phyloP scores from a whole-genome alignment of 2,113 vertebrate genomes.

The Anas platyrhynchos region DNA sequence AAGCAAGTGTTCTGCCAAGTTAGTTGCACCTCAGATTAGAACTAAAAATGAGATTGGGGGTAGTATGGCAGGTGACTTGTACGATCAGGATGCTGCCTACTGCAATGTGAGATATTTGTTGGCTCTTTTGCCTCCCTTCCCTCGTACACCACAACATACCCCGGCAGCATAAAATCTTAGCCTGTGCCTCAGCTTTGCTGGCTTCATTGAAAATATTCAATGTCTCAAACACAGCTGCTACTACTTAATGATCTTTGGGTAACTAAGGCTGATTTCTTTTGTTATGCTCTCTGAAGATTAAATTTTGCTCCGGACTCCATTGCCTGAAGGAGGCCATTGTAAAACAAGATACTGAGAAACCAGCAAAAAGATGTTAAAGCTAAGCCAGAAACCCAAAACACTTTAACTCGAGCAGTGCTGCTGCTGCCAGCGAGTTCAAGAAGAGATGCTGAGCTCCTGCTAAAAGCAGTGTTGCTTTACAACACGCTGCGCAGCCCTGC shows the following conservation, averaged over 20 bases:
- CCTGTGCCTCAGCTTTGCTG: slow-evolving; percentile 8
- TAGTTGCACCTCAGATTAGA: neutral
- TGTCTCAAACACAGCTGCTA: slow-evolving; percentile 51
- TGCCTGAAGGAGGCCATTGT: slow-evolving; percentile 59
- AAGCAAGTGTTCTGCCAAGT: neutral
- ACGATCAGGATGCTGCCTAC: neutral
- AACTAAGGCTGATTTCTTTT: slow-evolving; percentile 56
- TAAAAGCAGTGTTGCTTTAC: neutral
- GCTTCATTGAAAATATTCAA: slow-evolving; percentile 17
- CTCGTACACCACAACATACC: neutral
- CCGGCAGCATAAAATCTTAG: neutral
- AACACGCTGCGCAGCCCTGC: neutral
- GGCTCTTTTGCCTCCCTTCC: neutral
- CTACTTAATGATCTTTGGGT: slow-evolving; percentile 55
- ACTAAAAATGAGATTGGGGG: neutral
- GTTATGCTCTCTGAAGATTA: slow-evolving; percentile 52
- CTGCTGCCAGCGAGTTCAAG: neutral
- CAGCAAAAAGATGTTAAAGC: slow-evolving; percentile 30
- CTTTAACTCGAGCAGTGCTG: slow-evolving; percentile 18
- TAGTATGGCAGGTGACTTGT: neutral
- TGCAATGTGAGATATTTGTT: neutral
- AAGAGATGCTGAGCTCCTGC: neutral
- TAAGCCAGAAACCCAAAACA: neutral
- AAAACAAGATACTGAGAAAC: slow-evolving; percentile 53
- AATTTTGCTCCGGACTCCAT: slow-evolving; percentile 33